These are phyloP conservation scores for Mormyrops attenuatus DNA, from an alignment of 2,797 vertebrate genomes.

Conservation along the genomic window DNA sequence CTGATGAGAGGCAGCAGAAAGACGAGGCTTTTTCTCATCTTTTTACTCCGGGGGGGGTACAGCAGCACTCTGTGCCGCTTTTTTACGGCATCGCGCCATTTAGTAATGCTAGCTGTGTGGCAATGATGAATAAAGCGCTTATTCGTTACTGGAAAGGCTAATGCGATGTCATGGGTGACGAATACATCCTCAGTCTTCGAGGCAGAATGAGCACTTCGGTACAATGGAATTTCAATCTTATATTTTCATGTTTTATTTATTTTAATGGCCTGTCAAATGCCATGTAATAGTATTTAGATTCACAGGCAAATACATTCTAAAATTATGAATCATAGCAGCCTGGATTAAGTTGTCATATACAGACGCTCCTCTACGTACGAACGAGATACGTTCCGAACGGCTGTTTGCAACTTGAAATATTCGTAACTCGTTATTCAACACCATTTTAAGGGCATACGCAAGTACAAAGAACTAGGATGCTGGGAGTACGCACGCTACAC, in stretches of 20 bases:
- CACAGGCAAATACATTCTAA: neutral
- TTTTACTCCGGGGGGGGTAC: neutral
- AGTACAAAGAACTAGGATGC: too few species aligned
- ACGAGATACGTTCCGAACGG: too few species aligned
- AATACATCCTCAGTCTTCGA: neutral
- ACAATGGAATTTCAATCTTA: neutral
- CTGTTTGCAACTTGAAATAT: too few species aligned
- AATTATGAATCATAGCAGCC: neutral
- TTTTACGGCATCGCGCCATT: neutral
- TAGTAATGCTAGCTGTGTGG: neutral
- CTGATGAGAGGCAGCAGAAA: slow-evolving; percentile 17
- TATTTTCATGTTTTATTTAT: neutral
- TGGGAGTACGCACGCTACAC: too few species aligned
- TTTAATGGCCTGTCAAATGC: neutral
- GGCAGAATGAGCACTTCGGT: neutral
- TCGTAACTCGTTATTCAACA: too few species aligned
- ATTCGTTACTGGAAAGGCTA: neutral
- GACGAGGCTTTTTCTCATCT: neutral
- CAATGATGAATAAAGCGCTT: neutral
- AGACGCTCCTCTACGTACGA: too few species aligned
- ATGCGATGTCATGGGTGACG: neutral
- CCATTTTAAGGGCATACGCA: too few species aligned
- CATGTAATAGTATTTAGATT: neutral
- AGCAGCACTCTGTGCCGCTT: neutral
- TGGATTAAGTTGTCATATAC: neutral